These are phyloP conservation scores for Lophotriccus pileatus DNA, from an alignment of 2,797 vertebrate genomes.

Conservation along the genomic window DNA sequence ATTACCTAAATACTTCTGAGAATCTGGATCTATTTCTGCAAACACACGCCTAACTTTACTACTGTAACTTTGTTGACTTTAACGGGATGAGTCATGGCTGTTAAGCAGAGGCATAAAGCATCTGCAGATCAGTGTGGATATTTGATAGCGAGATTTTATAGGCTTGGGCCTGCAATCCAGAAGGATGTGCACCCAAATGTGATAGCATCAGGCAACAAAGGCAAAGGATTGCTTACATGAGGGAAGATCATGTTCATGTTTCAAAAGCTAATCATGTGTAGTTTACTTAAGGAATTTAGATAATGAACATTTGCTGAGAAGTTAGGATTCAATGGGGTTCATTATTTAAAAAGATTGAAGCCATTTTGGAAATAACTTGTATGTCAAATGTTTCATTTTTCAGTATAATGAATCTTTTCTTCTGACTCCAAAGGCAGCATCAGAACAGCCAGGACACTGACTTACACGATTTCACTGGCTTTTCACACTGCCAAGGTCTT, in stretches of 20 bases:
- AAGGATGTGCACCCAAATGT: background rate
- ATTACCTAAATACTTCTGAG: slow-evolving; percentile 57
- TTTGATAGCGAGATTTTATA: slow-evolving; percentile 55
- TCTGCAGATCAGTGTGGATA: slow-evolving; percentile 48
- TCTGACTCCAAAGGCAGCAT: background rate
- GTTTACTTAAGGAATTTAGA: slow-evolving; percentile 65
- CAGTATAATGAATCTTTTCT: slow-evolving; percentile 59
- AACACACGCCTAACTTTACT: slow-evolving; percentile 62
- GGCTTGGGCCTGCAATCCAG: slow-evolving; percentile 1
- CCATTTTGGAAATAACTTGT: slow-evolving; percentile 36
- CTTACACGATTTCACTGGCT: slow-evolving; percentile 42
- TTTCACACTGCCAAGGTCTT: slow-evolving; percentile 37
- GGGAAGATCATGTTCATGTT: slow-evolving; percentile 35
- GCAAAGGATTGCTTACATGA: slow-evolving; percentile 57
- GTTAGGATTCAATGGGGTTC: slow-evolving; percentile 35
- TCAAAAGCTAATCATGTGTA: slow-evolving; percentile 50
- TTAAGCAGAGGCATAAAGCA: slow-evolving; percentile 59
- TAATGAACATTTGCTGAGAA: slow-evolving; percentile 48
- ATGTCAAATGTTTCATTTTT: slow-evolving; percentile 53
- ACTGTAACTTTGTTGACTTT: slow-evolving; percentile 61
- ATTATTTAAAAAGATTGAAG: slow-evolving; percentile 49
- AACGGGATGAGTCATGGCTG: slow-evolving; percentile 59
- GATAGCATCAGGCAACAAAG: slow-evolving; percentile 52
- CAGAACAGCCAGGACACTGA: slow-evolving; percentile 46
- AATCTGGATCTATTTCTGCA: slow-evolving; percentile 13